Conservation (phyloP, 2,888 invertebrate genomes). For the Thera obeliscata region DNA sequence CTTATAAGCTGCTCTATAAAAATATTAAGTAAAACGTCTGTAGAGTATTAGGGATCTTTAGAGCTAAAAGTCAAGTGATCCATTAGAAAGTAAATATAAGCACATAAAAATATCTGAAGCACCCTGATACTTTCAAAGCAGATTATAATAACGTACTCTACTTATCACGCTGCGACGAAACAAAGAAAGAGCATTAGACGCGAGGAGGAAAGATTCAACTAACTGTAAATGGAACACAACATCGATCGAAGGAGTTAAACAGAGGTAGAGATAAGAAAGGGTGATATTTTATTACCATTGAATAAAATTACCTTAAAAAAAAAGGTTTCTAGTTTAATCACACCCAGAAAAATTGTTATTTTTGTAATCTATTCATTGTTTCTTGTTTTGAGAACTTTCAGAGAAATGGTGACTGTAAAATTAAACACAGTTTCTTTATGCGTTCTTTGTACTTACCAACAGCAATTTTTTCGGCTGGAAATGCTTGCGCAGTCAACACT, state of each 20-base stretch:
- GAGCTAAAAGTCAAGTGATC: no score
- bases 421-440: no score
- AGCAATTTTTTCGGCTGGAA: conserved; percentile 77
- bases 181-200: conserved; percentile 47
- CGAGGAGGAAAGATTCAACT: conserved; percentile 63
- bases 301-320: neutral
- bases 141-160: conserved; percentile 13
- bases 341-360: neutral
- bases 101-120: neutral
- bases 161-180: conserved; percentile 35
- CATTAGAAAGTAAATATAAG: no score
- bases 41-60: no score
- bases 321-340: neutral
- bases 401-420: no score
- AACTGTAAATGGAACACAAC: conserved; percentile 49
- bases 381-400: no score
- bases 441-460: conserved; percentile 65
- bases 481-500: conserved; percentile 66
- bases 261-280: conserved; percentile 47
- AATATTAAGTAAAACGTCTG: no score
- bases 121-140: conserved; percentile 30
- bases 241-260: conserved; percentile 48
- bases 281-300: neutral
- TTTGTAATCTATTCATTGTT: no score
- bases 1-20: no score